Base-by-base conservation (phyloP, 2,113 vertebrate species). In the Talpa occidentalis region DNA sequence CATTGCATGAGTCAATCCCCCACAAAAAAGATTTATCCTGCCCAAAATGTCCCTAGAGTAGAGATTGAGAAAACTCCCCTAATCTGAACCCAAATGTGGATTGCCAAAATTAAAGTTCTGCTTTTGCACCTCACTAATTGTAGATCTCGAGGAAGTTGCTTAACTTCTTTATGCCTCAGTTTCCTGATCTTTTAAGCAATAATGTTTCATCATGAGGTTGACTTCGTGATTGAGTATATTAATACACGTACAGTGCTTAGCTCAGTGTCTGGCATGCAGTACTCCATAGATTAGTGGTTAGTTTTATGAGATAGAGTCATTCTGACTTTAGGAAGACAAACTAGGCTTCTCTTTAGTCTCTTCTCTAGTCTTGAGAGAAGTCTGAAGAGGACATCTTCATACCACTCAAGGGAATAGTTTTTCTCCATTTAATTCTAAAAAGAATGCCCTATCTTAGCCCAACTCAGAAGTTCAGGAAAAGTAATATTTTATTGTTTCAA, bases 111-210 rank as follows among this genome's bases (percentile, higher is more conserved):
- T 69, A 52, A 86, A 88, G 26, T 54, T 44, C 21, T 56, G 11
- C 35, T 78, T 76, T n/a, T 84, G 9, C 19, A 70, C 12, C 40
- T 84, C 64, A 52, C 6, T 52, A 40, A 30, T 37, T 81, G 2
- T 80, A n/a, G 2, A 30, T 85, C 30, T 77, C 56, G 40, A 32
- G 30, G 4, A 76, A 80, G 8, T 52, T 69, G 35, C 2, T 79
- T 59, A 80, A 40, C 10, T n/a, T 86, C 24, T 54, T 47, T 40
- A 42, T 81, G 73, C 32, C n/a, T 91, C 49, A 28, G 17, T 35
- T 80, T 94, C 54, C 12, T 86, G 24, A 60, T 44, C 9, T 93
- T 92, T 88, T 90, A 93, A 85, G 67, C 19, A 69, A 52, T 70
- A 90, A n/a, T 40, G 28, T 52, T 60, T 54, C 6, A 42, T 32